Conservation (phyloP, 37 sponge, comb jelly and placozoan genomes). For the Halichondria panicea region DNA sequence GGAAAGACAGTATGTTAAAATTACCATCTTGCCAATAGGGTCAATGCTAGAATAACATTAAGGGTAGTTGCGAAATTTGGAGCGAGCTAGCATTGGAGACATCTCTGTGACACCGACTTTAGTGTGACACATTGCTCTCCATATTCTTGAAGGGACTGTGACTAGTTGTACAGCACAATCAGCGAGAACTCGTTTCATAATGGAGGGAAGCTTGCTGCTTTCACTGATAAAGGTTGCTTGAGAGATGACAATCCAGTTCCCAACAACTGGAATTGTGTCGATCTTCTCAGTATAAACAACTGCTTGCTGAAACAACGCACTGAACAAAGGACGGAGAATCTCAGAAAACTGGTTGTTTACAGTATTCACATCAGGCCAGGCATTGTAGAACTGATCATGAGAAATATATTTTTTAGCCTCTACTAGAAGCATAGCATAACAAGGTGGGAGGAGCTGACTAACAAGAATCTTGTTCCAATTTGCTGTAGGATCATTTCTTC, state of each 20-base stretch:
- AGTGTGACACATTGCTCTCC: slow-evolving; percentile 2
- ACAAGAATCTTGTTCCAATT: slow-evolving; percentile 66
- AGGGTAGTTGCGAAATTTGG: neutral
- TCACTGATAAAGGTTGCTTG: too few relatives aligned
- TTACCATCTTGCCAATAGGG: slow-evolving; percentile 11
- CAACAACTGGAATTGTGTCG: too few relatives aligned
- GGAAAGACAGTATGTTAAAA: slow-evolving; percentile 53
- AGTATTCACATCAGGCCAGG: slow-evolving; percentile 46
- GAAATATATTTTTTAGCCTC: slow-evolving; percentile 11
- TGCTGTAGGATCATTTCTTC: slow-evolving; percentile 43
- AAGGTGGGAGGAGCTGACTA: slow-evolving; percentile 37
- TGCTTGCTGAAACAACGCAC: too few relatives aligned
- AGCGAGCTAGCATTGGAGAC: slow-evolving; percentile 10
- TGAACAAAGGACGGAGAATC: too few relatives aligned
- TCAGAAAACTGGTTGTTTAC: too few relatives aligned
- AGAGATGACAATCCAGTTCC: too few relatives aligned
- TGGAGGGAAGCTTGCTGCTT: slow-evolving; percentile 1
- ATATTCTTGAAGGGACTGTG: slow-evolving; percentile 1
- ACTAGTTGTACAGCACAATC: slow-evolving; percentile 37
- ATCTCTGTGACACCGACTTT: neutral
- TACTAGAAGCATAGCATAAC: slow-evolving; percentile 36
- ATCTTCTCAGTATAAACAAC: too few relatives aligned
- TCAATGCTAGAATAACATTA: slow-evolving; percentile 12
- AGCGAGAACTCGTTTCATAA: slow-evolving; percentile 3
- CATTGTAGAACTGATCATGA: slow-evolving; percentile 13